Evolutionary conservation across 30 jellyfish, hydroid and myxozoan species (phyloP).

Genomic region (Hydractinia symbiolongicarpus): DNA sequence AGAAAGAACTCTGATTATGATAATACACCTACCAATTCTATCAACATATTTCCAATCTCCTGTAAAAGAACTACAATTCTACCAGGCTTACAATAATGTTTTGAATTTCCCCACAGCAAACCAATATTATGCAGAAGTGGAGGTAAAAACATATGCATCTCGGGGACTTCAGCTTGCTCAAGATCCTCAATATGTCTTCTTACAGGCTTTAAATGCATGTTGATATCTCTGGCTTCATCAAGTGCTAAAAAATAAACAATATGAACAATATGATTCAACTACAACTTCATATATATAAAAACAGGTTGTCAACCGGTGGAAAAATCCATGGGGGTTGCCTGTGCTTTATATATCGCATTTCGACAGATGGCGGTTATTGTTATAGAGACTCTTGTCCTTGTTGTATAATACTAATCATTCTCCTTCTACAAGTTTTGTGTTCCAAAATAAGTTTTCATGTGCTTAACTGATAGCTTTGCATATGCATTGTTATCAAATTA

Average conservation of each 20-base stretch:
- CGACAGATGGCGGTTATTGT: too few relatives aligned
- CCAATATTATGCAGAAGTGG: slow-evolving; percentile 86
- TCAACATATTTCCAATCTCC: slow-evolving; percentile 82
- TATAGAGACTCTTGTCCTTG: too few relatives aligned
- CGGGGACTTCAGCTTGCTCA: slow-evolving; percentile 84
- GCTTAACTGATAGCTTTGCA: too few relatives aligned
- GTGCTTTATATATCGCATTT: too few relatives aligned
- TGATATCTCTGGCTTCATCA: slow-evolving; percentile 90
- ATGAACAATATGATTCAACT: neutral
- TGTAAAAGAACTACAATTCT: slow-evolving; percentile 74
- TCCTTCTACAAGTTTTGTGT: too few relatives aligned
- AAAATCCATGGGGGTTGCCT: neutral
- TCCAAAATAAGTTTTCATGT: too few relatives aligned
- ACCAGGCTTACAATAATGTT: slow-evolving; percentile 75
- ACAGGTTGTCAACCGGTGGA: neutral
- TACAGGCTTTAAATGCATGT: slow-evolving; percentile 76
- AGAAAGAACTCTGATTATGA: neutral
- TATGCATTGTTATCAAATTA: too few relatives aligned
- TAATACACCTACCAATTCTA: slow-evolving; percentile 49
- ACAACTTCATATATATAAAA: neutral
- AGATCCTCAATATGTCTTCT: slow-evolving; percentile 70
- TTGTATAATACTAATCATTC: too few relatives aligned
- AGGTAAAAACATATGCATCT: slow-evolving; percentile 40
- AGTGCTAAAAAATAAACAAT: slow-evolving; percentile 44
- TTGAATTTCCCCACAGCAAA: slow-evolving; percentile 84